A percentile compares a stretch with the other conserved stretches of the same genome.
phyloP scores from a whole-genome alignment of 2,797 vertebrate genomes.

The Mus minutoides region DNA sequence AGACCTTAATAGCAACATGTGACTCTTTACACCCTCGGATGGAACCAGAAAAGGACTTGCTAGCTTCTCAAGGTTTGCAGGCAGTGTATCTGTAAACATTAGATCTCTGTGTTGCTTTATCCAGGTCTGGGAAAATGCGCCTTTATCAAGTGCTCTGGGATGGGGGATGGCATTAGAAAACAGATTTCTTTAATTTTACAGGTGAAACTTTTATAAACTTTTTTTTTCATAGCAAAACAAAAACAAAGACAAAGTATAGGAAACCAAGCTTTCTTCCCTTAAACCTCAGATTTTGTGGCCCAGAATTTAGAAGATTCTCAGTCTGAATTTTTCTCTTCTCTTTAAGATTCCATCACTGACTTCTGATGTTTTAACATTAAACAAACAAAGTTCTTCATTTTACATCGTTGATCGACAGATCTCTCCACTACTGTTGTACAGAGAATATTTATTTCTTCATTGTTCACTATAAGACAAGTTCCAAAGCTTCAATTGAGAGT shows the following conservation, averaged over 20 bases:
- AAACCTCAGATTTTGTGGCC: not conserved
- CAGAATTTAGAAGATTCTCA: not conserved
- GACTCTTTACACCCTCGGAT: not conserved
- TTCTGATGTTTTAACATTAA: not conserved
- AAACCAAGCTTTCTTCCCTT: constrained; percentile 1
- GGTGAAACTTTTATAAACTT: constrained; percentile 4
- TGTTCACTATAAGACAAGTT: constrained; percentile 72
- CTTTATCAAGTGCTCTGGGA: not conserved
- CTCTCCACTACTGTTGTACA: constrained; percentile 69
- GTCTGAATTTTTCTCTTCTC: not conserved
- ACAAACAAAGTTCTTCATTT: constrained; percentile 15
- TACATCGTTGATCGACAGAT: constrained; percentile 63
- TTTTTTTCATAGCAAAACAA: not conserved
- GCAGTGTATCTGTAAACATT: not conserved
- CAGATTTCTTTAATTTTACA: not conserved
- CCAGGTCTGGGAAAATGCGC: not conserved
- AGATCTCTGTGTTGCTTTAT: not conserved
- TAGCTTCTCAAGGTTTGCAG: not conserved
- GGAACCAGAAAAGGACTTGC: not conserved
- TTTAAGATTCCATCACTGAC: not conserved
- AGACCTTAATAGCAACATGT: not conserved
- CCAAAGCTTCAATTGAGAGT: constrained; percentile 66
- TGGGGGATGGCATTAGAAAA: not conserved
- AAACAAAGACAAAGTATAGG: not conserved
- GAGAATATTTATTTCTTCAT: constrained; percentile 61